A percentile compares a stretch with the other conserved stretches of the same genome.
Conservation (phyloP, 2,888 invertebrate species). For the Drosophila formosana region DNA sequence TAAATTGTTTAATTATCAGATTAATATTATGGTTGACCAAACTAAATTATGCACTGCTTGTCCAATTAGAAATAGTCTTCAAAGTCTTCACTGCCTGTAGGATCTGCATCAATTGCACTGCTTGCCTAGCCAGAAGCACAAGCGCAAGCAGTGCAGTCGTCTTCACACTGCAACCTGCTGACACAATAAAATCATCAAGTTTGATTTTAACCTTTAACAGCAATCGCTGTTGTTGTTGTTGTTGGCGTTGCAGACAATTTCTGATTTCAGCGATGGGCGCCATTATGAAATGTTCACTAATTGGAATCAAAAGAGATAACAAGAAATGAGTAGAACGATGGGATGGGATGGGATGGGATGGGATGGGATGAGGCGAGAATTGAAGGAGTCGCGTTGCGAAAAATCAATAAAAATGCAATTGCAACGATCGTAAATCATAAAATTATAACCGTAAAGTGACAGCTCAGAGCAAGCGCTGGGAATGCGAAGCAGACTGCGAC, state of each 20-base stretch:
- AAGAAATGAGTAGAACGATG: slow-evolving; percentile 7
- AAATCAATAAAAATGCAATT: slow-evolving; percentile 83
- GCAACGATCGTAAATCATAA: slow-evolving; percentile 84
- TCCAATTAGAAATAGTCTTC: neutral
- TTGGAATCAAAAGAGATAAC: slow-evolving; percentile 31
- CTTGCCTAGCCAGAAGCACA: neutral
- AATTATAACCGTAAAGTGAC: slow-evolving; percentile 82
- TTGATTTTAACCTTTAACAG: slow-evolving; percentile 3
- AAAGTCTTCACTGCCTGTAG: neutral
- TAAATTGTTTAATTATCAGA: too few relatives aligned
- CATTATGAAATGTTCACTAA: slow-evolving; percentile 29
- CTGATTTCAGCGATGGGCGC: slow-evolving; percentile 11
- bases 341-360: too few relatives aligned
- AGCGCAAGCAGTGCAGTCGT: slow-evolving; percentile 2
- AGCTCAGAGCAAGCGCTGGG: slow-evolving; percentile 76
- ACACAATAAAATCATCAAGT: slow-evolving; percentile 21
- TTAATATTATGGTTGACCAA: neutral
- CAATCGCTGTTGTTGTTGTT: neutral
- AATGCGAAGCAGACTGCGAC: slow-evolving; percentile 51
- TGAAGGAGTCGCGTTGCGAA: slow-evolving; percentile 43
- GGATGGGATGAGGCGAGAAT: slow-evolving; percentile 29
- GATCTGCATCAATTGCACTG: neutral
- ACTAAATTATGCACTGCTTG: neutral
- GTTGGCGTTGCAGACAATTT: neutral
- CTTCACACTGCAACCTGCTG: slow-evolving; percentile 8